Evolutionary conservation across 2,888 invertebrate genomes (phyloP), one percentile per base, ranked within the genome.

Genomic region (Thalpophila matura): DNA sequence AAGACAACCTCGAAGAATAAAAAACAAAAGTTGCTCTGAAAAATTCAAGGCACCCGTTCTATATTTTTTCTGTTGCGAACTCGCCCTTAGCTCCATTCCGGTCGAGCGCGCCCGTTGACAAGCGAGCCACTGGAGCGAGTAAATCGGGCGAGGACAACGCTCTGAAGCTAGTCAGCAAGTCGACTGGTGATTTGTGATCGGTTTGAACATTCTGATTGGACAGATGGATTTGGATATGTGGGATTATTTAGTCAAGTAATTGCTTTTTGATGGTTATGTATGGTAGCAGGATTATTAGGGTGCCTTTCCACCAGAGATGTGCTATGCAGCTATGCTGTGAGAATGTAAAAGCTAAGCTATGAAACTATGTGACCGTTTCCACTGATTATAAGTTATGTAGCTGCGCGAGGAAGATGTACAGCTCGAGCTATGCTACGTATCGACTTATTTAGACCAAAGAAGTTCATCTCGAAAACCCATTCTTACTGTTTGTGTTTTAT

Each of bases 61-160:
- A 40, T 46, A 70, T 67, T 45, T 55, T n/a, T 65, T 74, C 43
- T 35, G 20, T 47, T 51, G 31, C 24, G 35, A 12, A 54, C 60
- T 27, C 24, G 31, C 59, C 59, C 35, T 50, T 54, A 59, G 45
- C 38, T 6, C 27, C 40, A 5, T 74, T 74, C 43, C 74, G 29
- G 53, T 46, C 29, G 60, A 74, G 51, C 33, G 60, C 46, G 46
- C 31, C n/a, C 22, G 46, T 47, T 65, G 49, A 71, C 67, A 12
- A 6, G 42, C 20, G 24, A 67, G 14, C 22, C 35, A 38, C 18
- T 74, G 68, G 38, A 54, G 69, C 74, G 38, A 50, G 45, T 24
- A 67, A 70, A 67, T 74, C 74, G 49, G 53, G 38, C 38, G 69
- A 62, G 67, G 60, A 54, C 59, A 74, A 35, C 14, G 49, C 49